These are phyloP conservation scores for Stenchaetothrips biformis DNA, from an alignment of 2,888 invertebrate species.

Conservation along the genomic window DNA sequence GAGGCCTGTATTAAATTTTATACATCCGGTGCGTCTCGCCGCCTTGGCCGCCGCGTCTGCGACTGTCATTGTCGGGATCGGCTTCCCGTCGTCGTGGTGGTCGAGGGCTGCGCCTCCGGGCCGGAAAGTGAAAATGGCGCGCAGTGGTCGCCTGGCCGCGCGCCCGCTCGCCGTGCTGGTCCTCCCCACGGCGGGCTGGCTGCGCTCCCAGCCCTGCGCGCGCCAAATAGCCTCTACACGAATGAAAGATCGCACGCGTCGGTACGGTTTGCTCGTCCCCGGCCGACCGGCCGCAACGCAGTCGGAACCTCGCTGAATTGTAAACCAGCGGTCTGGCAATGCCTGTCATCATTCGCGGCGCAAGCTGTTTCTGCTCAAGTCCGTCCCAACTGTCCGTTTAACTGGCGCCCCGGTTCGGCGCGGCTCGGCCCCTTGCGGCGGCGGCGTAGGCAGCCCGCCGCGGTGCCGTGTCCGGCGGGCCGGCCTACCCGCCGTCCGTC, in stretches of 20 bases:
- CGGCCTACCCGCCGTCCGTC: neutral
- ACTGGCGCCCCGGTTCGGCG: too few relatives aligned
- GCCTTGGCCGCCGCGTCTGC: too few relatives aligned
- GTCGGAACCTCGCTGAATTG: too few relatives aligned
- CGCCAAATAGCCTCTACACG: constrained; percentile 3
- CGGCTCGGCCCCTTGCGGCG: neutral
- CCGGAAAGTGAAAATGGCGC: too few relatives aligned
- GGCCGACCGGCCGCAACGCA: too few relatives aligned
- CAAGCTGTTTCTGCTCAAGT: too few relatives aligned
- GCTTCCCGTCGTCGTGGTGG: neutral
- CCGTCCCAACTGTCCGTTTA: too few relatives aligned
- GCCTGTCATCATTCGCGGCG: too few relatives aligned
- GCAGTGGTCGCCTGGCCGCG: neutral
- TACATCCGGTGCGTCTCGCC: neutral
- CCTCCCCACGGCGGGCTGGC: neutral
- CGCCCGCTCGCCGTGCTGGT: neutral
- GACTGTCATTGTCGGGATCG: too few relatives aligned
- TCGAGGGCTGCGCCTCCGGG: too few relatives aligned
- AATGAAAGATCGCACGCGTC: neutral
- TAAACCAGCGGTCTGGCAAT: too few relatives aligned
- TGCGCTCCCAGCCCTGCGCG: neutral
- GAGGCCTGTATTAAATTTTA: neutral
- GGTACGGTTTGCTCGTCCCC: too few relatives aligned
- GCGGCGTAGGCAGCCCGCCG: neutral
- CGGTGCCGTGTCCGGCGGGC: neutral